Base-by-base conservation (phyloP, 2,797 vertebrate species). In the Pseudomugil tenellus region DNA sequence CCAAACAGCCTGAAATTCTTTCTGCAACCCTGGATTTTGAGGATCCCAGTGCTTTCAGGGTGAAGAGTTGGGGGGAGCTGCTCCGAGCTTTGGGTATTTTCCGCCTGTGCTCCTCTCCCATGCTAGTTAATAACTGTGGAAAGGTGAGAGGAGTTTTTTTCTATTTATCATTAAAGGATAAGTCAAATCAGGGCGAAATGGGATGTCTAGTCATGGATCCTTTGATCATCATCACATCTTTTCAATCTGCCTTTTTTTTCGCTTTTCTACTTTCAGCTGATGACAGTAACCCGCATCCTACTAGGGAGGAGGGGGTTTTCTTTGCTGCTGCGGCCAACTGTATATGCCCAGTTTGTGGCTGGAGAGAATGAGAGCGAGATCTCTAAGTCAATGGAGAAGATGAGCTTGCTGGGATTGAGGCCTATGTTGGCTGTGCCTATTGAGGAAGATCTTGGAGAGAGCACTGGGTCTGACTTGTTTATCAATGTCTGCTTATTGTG, bases 321-420 rank as follows among this genome's bases (percentile, higher is more conserved):
- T 0, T 37, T 88, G 1, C 59, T 95, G 14, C 84, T 97, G 58
- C 88, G 93, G 10, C 93, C 93, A 26, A 95, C 95, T 1, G 81
- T 95, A 32, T 96, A 98, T 0, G 94, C 96, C 32, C 96, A 98
- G 89, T 98, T 98, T 84, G 96, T 97, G 75, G 96, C 96, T 0
- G 96, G 96, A 0, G 95, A 96, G 87, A 94, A 88, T 0, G 88
- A 93, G 37, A 67, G 34, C 0, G 95, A 97, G 90, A 95, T 98
- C 71, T 86, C 70, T 43, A 74, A 46, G 28, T 94, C 93, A 6
- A 93, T 96, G 86, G 87, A 80, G 64, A 94, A 95, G 85, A 94
- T 97, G 80, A 92, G 88, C 56, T 63, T 41, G 8, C 80, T 96
- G 48, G 93, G 96, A 11, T 78, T 98, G 49, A 92, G 89, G 55